Percentiles rank a stretch among this genome's conserved stretches.
Conservation (phyloP, 2,797 vertebrate species). For the Sphaeramia orbicularis region DNA sequence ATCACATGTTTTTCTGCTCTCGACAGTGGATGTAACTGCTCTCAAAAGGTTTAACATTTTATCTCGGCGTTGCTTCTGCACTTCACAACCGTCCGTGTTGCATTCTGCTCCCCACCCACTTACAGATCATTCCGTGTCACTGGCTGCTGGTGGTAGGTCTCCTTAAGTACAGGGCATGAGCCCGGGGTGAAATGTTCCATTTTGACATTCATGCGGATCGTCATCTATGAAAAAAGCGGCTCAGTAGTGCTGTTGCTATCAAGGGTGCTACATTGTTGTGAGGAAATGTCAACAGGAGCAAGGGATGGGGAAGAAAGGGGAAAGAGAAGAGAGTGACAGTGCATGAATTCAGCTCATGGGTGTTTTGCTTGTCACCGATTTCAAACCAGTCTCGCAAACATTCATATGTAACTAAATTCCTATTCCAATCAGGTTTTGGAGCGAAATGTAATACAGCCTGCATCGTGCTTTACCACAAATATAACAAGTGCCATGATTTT, state of each 20-base stretch:
- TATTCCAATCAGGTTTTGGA: too few relatives aligned
- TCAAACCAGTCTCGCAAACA: background rate
- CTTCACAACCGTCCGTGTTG: background rate
- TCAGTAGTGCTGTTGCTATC: conserved; percentile 27
- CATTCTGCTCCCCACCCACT: conserved; percentile 26
- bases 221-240: conserved; percentile 52
- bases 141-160: conserved; percentile 44
- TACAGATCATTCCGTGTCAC: conserved; percentile 47
- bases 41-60: conserved; percentile 15
- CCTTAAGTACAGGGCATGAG: conserved; percentile 52
- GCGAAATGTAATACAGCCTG: too few relatives aligned
- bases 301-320: background rate
- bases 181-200: conserved; percentile 72
- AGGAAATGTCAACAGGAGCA: conserved; percentile 42
- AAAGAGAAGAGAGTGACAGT: conserved; percentile 8
- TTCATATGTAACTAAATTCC: too few relatives aligned
- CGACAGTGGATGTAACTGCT: conserved; percentile 10
- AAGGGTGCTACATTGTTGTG: conserved; percentile 37
- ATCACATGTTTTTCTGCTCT: conserved; percentile 19
- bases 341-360: conserved; percentile 20
- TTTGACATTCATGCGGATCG: conserved; percentile 57
- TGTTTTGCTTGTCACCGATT: conserved; percentile 24
- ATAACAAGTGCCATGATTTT: too few relatives aligned
- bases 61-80: conserved; percentile 7
- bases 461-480: too few relatives aligned